A percentile compares a stretch with the other conserved stretches of the same genome.
These are phyloP conservation scores for Thaumatotibia leucotreta DNA, from an alignment of 1,140 invertebrate species.

Conservation along the genomic window DNA sequence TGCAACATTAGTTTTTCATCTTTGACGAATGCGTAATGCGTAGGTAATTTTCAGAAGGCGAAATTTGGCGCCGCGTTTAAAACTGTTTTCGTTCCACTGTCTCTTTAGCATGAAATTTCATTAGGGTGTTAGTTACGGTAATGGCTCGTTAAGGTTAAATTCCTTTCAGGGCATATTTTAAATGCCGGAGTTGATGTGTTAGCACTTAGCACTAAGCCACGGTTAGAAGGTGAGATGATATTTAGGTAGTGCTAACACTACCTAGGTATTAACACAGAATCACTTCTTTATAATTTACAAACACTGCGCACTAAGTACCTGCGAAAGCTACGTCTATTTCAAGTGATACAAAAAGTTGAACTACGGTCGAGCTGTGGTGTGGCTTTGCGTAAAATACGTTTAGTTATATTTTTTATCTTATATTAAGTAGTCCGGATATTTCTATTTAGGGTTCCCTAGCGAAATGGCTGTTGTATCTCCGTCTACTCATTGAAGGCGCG, in stretches of 20 bases:
- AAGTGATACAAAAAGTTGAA: conserved; percentile 5
- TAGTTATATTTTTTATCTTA: too few relatives aligned
- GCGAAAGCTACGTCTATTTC: conserved; percentile 11
- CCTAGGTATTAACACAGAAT: not conserved
- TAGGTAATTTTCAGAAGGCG: too few relatives aligned
- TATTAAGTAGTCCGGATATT: too few relatives aligned
- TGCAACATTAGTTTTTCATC: too few relatives aligned
- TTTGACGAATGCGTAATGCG: too few relatives aligned
- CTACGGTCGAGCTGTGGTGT: not conserved
- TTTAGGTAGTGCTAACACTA: not conserved
- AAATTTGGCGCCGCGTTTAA: too few relatives aligned
- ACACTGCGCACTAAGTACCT: too few relatives aligned
- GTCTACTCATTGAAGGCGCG: too few relatives aligned
- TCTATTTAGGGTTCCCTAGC: too few relatives aligned
- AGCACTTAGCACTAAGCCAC: not conserved
- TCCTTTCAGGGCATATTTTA: not conserved
- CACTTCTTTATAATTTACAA: not conserved
- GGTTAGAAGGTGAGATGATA: not conserved
- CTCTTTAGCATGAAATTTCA: not conserved
- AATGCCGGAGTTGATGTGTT: not conserved
- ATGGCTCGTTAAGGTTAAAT: not conserved
- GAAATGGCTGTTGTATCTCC: too few relatives aligned
- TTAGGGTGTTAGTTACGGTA: not conserved
- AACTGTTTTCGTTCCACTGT: not conserved
- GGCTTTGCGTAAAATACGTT: conserved; percentile 4